Conservation (phyloP, 2,113 vertebrate genomes). For the Carlito syrichta region DNA sequence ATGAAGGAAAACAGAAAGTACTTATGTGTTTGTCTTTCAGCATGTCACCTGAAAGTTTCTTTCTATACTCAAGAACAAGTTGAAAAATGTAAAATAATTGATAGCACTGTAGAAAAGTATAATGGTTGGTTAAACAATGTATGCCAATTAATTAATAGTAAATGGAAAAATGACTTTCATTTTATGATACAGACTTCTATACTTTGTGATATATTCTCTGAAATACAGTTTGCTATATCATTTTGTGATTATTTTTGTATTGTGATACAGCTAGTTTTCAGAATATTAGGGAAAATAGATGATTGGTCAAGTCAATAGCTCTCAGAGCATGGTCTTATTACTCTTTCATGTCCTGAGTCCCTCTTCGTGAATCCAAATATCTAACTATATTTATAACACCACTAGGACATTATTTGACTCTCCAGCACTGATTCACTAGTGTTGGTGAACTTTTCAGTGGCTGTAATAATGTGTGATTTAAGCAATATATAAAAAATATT, state of each 20-base stretch:
- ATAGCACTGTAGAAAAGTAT: not conserved
- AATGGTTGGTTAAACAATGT: not conserved
- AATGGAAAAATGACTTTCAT: not conserved
- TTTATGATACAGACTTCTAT: not conserved
- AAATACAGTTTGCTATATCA: too few relatives aligned
- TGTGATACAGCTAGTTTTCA: not conserved
- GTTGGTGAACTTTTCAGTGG: not conserved
- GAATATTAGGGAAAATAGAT: not conserved
- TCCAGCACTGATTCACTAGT: not conserved
- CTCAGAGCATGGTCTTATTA: not conserved
- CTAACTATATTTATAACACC: not conserved
- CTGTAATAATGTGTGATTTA: not conserved
- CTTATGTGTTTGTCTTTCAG: not conserved
- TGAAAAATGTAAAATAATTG: not conserved
- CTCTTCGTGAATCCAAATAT: rapidly evolving
- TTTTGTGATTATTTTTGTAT: not conserved
- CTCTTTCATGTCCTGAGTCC: not conserved
- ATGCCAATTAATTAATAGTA: not conserved
- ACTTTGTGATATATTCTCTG: not conserved
- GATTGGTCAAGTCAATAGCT: not conserved
- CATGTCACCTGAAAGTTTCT: not conserved
- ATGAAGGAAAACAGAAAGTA: not conserved
- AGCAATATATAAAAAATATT: not conserved
- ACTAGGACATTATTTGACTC: not conserved
- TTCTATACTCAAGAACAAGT: not conserved